Conservation (phyloP, 2,888 invertebrate genomes). For the Chymomyza caudatula region DNA sequence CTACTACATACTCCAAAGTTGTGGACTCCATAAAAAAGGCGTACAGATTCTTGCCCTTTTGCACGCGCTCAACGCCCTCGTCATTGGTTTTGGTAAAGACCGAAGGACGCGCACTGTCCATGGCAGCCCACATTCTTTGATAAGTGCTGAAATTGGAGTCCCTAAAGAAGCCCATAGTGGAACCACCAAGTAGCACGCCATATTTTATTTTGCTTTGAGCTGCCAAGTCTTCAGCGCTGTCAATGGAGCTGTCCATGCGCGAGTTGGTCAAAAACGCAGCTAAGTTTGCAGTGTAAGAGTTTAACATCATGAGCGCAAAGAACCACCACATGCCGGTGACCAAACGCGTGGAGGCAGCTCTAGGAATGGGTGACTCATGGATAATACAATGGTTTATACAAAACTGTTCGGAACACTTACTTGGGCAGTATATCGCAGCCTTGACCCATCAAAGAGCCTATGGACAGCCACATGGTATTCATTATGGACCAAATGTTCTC, state of each 20-base stretch:
- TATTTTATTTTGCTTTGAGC: conserved; percentile 97
- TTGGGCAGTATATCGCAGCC: conserved; percentile 95
- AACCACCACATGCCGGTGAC: conserved; percentile 96
- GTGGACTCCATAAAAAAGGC: conserved; percentile 98
- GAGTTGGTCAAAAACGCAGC: conserved; percentile 95
- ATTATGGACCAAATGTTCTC: conserved; percentile 92
- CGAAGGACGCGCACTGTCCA: conserved; percentile 90
- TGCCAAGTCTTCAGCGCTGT: conserved; percentile 93
- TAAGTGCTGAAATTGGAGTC: conserved; percentile 93
- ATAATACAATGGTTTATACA: neutral
- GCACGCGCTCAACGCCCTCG: conserved; percentile 91
- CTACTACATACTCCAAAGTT: conserved; percentile 93
- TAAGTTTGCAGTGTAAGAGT: conserved; percentile 96
- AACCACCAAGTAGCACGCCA: conserved; percentile 92
- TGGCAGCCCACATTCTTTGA: conserved; percentile 94
- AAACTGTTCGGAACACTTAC: conserved; percentile 79
- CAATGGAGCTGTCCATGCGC: conserved; percentile 84
- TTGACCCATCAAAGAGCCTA: conserved; percentile 94
- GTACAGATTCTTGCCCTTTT: conserved; percentile 87
- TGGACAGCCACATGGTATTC: conserved; percentile 95
- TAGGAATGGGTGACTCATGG: conserved; percentile 75
- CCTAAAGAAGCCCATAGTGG: conserved; percentile 94
- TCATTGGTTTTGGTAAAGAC: conserved; percentile 90
- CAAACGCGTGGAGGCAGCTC: conserved; percentile 93
- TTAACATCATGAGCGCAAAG: conserved; percentile 93